Percentiles rank a stretch among this genome's conserved stretches.
These are phyloP conservation scores for Carettochelys insculpta DNA, from an alignment of 2,113 vertebrate species.

Conservation along the genomic window DNA sequence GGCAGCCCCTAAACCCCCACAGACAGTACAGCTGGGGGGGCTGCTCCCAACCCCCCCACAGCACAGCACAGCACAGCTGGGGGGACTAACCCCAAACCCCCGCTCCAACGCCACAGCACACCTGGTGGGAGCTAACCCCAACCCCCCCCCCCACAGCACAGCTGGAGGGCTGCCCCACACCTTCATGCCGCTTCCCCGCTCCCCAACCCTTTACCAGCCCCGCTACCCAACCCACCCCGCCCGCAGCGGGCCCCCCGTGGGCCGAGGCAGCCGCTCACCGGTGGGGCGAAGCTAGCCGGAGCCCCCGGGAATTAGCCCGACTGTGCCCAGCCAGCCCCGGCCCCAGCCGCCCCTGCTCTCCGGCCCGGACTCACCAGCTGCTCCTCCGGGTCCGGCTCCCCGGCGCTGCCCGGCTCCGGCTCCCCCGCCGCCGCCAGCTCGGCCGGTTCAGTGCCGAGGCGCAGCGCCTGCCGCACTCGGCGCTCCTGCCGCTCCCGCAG, in stretches of 20 bases:
- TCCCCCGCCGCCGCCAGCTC: slow-evolving; percentile 37
- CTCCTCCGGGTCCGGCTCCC: slow-evolving; percentile 63
- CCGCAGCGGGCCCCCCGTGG: no score
- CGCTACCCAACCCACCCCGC: not conserved
- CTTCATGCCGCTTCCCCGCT: no score
- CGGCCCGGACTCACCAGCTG: slow-evolving; percentile 58
- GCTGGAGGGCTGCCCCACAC: no score
- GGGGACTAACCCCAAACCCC: no score
- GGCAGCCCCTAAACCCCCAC: not conserved
- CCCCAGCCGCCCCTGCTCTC: not conserved
- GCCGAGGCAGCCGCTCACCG: not conserved
- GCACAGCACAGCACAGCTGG: no score
- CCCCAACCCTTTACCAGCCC: not conserved
- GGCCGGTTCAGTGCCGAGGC: slow-evolving; percentile 59
- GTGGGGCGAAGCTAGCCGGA: not conserved
- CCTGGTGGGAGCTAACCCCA: no score
- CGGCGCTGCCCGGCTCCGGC: slow-evolving; percentile 5
- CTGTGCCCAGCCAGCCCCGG: not conserved
- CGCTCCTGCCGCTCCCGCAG: slow-evolving; percentile 74
- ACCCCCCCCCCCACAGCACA: no score
- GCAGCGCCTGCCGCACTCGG: slow-evolving; percentile 73
- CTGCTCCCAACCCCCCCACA: no score
- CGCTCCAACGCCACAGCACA: no score
- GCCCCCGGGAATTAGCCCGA: not conserved
- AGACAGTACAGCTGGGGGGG: no score